These are phyloP conservation scores for Calliphora vicina DNA, from an alignment of 1,140 invertebrate genomes.

Conservation along the genomic window DNA sequence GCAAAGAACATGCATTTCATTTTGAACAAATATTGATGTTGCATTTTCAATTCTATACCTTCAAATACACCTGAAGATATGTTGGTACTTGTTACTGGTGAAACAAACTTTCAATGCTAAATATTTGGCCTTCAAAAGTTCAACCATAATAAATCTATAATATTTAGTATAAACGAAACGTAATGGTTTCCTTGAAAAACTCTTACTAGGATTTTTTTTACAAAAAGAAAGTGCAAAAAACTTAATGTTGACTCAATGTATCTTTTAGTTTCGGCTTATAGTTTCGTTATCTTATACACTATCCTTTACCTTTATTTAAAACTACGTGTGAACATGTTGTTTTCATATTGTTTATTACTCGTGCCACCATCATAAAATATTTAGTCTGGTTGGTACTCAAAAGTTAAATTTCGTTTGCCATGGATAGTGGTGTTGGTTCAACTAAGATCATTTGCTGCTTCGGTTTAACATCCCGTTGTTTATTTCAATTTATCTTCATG, in stretches of 20 bases:
- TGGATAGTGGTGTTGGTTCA: too few relatives aligned
- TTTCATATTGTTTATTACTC: background rate
- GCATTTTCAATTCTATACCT: background rate
- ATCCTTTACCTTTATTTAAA: background rate
- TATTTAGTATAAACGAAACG: background rate
- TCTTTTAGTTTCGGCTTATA: background rate
- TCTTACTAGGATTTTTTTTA: background rate
- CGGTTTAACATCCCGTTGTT: background rate
- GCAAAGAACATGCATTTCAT: background rate
- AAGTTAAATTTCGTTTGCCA: too few relatives aligned
- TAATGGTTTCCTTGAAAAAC: background rate
- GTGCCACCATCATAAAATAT: background rate
- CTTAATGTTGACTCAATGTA: background rate
- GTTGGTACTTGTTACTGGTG: background rate
- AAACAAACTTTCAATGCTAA: conserved; percentile 7
- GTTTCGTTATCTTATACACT: background rate
- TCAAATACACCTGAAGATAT: background rate
- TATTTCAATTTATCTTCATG: background rate
- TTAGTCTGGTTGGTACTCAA: too few relatives aligned
- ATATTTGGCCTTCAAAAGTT: background rate
- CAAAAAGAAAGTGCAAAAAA: too few relatives aligned
- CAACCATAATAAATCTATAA: background rate
- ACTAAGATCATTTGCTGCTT: too few relatives aligned
- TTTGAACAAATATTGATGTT: conserved; percentile 26
- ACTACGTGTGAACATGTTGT: background rate